Evolutionary conservation across 1,140 invertebrate genomes (phyloP), one percentile per base, ranked within the genome.

Genomic region (Saccostrea cuccullata): DNA sequence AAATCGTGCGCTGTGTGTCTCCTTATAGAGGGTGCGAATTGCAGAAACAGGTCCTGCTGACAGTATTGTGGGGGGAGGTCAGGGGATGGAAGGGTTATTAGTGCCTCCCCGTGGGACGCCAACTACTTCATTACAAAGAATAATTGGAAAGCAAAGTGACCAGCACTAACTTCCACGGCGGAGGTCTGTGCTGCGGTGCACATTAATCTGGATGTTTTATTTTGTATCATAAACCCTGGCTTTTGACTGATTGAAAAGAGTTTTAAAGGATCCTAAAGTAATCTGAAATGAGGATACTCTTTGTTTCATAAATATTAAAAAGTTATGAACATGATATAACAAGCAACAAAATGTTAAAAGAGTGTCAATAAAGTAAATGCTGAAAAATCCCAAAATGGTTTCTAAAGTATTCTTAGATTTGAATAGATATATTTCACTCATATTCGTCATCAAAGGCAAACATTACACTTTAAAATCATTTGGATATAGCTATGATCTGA

Each of bases 131-230:
- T 73, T 73, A 73, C 70, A 13, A 73, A 13, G 12, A 73, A 30
- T 73, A 73, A 73, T 73, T 73, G 70, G 70, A 73, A 73, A 30
- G 26, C 13, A 73, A 67, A 73, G 70, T 73, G 70, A 73, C 70
- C 70, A 30, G 70, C 30, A 30, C 70, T 73, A 73, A 73, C 70
- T 73, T 73, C 70, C 26, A 73, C 70, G 26, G 70, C 70, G 70
- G 70, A 73, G 70, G 70, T 73, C 70, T 73, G 70, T 73, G 30
- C 11, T 73, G 4, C 70, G 70, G 70, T 73, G 70, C 70, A 73
- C 70, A 73, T 73, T 36, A 73, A 73, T 73, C 70, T 36, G 70
- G 13, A 13, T 23, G 70, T 73, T 73, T 73, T 73, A 73, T 73
- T 73, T 64, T 30, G 70, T 73, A 73, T 73, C 70, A 73, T 73